A percentile compares a stretch with the other conserved stretches of the same genome.
Evolutionary conservation across 2,888 invertebrate species (phyloP).

Genomic region (Drosophila sordidapex): DNA sequence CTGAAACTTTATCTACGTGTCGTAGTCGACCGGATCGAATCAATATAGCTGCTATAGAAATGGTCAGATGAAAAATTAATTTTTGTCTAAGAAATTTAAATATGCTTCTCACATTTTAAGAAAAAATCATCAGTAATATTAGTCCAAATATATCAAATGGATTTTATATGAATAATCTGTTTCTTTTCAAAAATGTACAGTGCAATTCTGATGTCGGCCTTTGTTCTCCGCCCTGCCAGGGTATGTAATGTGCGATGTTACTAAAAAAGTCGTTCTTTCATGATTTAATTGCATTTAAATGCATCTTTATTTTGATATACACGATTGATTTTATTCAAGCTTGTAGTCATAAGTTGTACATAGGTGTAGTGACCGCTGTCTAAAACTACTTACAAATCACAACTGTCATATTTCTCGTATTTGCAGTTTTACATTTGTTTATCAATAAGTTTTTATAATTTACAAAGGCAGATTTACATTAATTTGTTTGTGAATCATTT

Average conservation of each 20-base stretch:
- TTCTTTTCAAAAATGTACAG: background rate
- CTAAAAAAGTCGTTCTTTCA: background rate
- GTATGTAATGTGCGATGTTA: background rate
- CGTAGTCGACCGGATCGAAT: background rate
- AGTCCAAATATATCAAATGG: background rate
- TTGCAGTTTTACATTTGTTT: background rate
- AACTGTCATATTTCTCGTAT: background rate
- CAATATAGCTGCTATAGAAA: background rate
- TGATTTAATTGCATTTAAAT: background rate
- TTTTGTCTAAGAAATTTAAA: background rate
- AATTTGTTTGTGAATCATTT: background rate
- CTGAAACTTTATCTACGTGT: background rate
- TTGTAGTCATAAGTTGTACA: background rate
- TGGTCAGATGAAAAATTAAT: background rate
- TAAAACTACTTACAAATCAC: background rate
- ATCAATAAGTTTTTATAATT: background rate
- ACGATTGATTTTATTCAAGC: slow-evolving; percentile 20
- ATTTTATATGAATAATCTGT: background rate
- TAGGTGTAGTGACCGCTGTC: background rate
- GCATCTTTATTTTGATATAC: slow-evolving; percentile 19
- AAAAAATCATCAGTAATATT: background rate
- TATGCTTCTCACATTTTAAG: background rate
- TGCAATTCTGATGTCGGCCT: background rate
- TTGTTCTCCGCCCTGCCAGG: background rate
- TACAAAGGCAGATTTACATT: background rate